phyloP scores from a whole-genome alignment of 2,888 invertebrate genomes.

The Mesorhabditis sp. region DNA sequence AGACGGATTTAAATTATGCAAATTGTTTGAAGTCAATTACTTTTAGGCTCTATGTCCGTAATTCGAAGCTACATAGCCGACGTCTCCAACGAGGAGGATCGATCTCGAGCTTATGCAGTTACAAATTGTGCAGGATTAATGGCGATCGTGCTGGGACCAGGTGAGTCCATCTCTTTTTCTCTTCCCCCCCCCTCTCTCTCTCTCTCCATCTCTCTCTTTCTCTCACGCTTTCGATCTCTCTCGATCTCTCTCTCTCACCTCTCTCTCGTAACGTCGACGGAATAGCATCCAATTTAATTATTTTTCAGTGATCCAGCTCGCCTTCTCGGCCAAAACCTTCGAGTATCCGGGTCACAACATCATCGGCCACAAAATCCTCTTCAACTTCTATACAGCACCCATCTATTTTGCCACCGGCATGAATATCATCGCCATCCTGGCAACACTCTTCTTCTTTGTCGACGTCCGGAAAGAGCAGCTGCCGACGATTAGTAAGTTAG shows the following conservation, averaged over 20 bases:
- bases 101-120: slow-evolving; percentile 28
- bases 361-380: slow-evolving; percentile 19
- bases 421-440: slow-evolving; percentile 32
- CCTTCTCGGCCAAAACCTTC: slow-evolving; percentile 21
- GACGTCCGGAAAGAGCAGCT: slow-evolving; percentile 18
- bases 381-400: slow-evolving; percentile 36
- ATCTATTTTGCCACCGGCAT: slow-evolving; percentile 32
- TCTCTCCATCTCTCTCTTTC: too few relatives aligned
- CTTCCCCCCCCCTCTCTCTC: too few relatives aligned
- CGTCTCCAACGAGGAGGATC: slow-evolving; percentile 21
- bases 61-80: slow-evolving; percentile 31
- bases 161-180: slow-evolving; percentile 12
- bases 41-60: slow-evolving; percentile 25
- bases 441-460: slow-evolving; percentile 18
- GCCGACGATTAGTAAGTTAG: background rate
- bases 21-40: too few relatives aligned
- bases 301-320: slow-evolving; percentile 33
- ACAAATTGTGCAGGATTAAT: slow-evolving; percentile 27
- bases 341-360: slow-evolving; percentile 27
- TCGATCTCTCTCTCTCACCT: too few relatives aligned
- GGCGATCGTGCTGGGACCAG: slow-evolving; percentile 32
- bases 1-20: too few relatives aligned
- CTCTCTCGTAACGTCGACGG: background rate
- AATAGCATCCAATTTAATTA: too few relatives aligned
- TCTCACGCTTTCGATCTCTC: too few relatives aligned